Base-by-base conservation (phyloP, 1,140 invertebrate genomes). In the Spodoptera frugiperda region DNA sequence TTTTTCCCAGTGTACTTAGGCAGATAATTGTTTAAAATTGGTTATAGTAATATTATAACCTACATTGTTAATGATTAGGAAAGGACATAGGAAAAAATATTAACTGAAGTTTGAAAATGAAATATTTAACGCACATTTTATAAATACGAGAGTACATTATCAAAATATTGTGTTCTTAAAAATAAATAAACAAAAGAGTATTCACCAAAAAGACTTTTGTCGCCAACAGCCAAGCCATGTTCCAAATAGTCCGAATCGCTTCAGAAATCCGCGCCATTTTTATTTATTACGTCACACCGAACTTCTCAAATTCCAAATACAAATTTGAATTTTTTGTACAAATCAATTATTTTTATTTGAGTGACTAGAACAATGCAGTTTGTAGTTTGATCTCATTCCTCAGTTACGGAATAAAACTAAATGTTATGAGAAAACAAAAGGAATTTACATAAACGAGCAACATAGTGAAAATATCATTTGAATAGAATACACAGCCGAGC, bases 121-220 rank as follows among this genome's bases (percentile, higher is more conserved):
- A 4, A 39, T 4, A 39, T 39, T 39, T 6, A 4, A 39, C 33
- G 8, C 8, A 10, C 5, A 53, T 17, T 17, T 53, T 15, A n/a
- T n/a, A n/a, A 17, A 53, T 17, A 53, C 17, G 14, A 15, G 14
- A n/a, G 15, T 5, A 49, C 14, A n/a, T n/a, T 49, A n/a, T 49
- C 11, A 14, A 14, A 44, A 9, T 65, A 9, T 48, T 65, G 3
- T 44, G 17, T 15, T 15, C n/a, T 14, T 68, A 53, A 14, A 57
- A 10, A 12, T 44, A 39, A 12, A 15, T 46, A 57, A 55, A 57
- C 12, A 46, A 46, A 53, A 59, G 33, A 78, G 72, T 44, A 76
- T 76, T 90, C 89, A 93, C 91, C 91, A 91, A 81, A 82, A 89
- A 89, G 12, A 92, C 81, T 84, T 93, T 93, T 39, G 90, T 90